Conservation (phyloP, 2,797 vertebrate genomes). For the Thalassophryne amazonica region DNA sequence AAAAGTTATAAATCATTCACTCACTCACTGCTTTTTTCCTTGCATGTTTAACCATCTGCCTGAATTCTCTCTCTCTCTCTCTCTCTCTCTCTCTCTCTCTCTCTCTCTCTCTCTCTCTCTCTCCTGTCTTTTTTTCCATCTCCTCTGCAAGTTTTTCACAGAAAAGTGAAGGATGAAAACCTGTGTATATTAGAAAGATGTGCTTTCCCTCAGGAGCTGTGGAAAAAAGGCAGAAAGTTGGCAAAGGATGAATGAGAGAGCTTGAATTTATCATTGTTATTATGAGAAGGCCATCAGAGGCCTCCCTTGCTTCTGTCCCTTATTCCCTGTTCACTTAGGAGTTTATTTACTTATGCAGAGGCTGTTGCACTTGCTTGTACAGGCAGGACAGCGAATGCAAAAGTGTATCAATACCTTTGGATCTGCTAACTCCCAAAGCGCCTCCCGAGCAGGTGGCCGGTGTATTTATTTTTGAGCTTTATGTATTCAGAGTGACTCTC, state of each 20-base stretch:
- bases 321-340: constrained; percentile 44
- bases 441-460: constrained; percentile 38
- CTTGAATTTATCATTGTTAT: constrained; percentile 60
- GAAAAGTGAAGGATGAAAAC: constrained; percentile 49
- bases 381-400: constrained; percentile 37
- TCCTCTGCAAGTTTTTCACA: constrained; percentile 49
- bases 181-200: constrained; percentile 60
- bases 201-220: constrained; percentile 40
- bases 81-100: constrained; percentile 6
- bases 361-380: constrained; percentile 35
- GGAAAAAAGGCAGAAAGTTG: constrained; percentile 25
- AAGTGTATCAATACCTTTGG: constrained; percentile 45
- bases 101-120: constrained; percentile 11
- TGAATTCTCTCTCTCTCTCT: constrained; percentile 54
- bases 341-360: constrained; percentile 54
- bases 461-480: constrained; percentile 60
- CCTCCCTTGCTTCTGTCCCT: constrained; percentile 21
- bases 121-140: not conserved
- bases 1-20: no score
- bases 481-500: constrained; percentile 49
- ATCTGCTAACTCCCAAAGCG: constrained; percentile 30
- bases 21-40: constrained; percentile 40
- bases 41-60: constrained; percentile 56
- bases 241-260: constrained; percentile 27
- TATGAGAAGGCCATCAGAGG: constrained; percentile 43